Conservation (phyloP, 2,888 invertebrate genomes). For the Tortrix viridana region DNA sequence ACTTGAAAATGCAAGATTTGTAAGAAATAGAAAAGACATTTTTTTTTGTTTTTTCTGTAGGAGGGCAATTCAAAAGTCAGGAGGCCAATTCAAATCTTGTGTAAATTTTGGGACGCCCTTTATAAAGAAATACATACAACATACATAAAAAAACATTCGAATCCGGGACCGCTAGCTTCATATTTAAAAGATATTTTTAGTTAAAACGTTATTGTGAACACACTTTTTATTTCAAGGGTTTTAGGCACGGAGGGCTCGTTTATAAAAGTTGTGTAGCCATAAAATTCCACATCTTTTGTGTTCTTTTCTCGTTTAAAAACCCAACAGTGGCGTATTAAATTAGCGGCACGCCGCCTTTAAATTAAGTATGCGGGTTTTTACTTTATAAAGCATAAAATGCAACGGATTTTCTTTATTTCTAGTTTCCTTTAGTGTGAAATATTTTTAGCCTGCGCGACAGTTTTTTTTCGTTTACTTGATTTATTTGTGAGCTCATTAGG, state of each 20-base stretch:
- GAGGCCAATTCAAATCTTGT: no score
- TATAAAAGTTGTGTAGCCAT: neutral
- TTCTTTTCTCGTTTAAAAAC: neutral
- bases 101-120: no score
- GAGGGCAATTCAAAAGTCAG: no score
- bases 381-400: neutral
- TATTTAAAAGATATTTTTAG: no score
- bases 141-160: no score
- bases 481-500: no score
- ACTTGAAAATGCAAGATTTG: no score
- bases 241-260: neutral
- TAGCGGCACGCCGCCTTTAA: neutral
- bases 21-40: no score
- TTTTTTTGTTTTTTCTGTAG: no score
- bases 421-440: neutral
- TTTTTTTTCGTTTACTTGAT: neutral
- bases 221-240: neutral
- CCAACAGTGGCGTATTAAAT: constrained; percentile 2
- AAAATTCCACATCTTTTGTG: neutral
- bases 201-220: no score
- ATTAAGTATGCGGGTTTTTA: constrained; percentile 2
- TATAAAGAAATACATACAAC: no score
- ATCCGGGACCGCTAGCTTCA: no score
- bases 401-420: neutral
- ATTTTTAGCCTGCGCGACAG: neutral